These are phyloP conservation scores for Caenorhabditis angaria DNA, from an alignment of 2,888 invertebrate species.

Conservation along the genomic window DNA sequence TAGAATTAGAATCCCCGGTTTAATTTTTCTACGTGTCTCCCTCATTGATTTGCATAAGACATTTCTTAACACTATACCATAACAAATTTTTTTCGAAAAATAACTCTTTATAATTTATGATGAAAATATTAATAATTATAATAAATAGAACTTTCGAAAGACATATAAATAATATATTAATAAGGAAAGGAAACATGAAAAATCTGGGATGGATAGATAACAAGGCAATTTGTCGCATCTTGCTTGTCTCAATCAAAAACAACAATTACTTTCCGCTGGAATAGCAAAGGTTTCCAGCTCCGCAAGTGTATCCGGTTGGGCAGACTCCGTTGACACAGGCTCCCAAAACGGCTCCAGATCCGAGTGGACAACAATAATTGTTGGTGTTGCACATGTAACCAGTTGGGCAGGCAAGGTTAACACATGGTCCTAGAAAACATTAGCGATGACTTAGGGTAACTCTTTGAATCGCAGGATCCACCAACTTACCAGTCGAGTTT, in stretches of 20 bases:
- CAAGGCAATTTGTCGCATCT: slow-evolving; percentile 45
- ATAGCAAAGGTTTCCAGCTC: slow-evolving; percentile 71
- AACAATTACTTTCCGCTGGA: slow-evolving; percentile 56
- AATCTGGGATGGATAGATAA: neutral
- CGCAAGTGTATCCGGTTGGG: slow-evolving; percentile 69
- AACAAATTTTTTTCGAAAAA: no score
- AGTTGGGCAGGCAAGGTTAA: slow-evolving; percentile 67
- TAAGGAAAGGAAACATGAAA: slow-evolving; percentile 7
- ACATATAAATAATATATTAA: slow-evolving; percentile 19
- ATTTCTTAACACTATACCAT: neutral
- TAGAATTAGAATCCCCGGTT: no score
- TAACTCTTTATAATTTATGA: neutral
- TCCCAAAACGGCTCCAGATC: slow-evolving; percentile 62
- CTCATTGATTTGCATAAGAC: neutral
- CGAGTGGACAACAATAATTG: slow-evolving; percentile 70
- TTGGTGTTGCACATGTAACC: slow-evolving; percentile 71
- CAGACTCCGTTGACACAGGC: slow-evolving; percentile 60
- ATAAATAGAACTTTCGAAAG: slow-evolving; percentile 7
- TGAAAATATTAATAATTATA: slow-evolving; percentile 11
- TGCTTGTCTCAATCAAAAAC: slow-evolving; percentile 9
- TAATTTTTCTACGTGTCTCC: neutral
- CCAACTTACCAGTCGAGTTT: slow-evolving; percentile 54
- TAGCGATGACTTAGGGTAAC: no score
- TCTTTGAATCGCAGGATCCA: slow-evolving; percentile 11
- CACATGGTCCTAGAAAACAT: slow-evolving; percentile 58